Percentiles rank a stretch among this genome's conserved stretches.
phyloP scores from a whole-genome alignment of 2,888 invertebrate genomes.

The Oscheius sp. region DNA sequence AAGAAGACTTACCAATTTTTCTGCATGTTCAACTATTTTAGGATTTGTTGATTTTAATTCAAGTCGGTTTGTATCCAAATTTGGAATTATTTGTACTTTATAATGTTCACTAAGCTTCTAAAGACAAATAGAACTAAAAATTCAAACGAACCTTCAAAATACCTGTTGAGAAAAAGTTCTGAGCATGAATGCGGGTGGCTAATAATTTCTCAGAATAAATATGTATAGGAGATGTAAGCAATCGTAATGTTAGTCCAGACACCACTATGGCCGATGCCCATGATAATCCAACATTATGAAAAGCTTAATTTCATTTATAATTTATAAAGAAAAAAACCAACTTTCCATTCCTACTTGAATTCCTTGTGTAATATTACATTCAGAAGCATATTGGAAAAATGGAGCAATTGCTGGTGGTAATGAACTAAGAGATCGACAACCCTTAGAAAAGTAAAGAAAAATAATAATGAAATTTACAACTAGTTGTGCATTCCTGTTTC shows the following conservation, averaged over 20 bases:
- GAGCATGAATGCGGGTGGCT: constrained; percentile 61
- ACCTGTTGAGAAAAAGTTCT: constrained; percentile 56
- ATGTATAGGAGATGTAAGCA: constrained; percentile 61
- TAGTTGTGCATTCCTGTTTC: not conserved
- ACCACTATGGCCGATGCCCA: constrained; percentile 60
- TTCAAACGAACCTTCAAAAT: constrained; percentile 49
- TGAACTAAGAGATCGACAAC: constrained; percentile 32
- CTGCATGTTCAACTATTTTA: constrained; percentile 29
- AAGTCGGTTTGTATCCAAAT: constrained; percentile 43
- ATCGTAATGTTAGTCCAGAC: constrained; percentile 52
- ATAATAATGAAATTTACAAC: not conserved
- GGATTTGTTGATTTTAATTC: constrained; percentile 50
- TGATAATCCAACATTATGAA: constrained; percentile 55
- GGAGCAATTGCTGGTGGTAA: constrained; percentile 48
- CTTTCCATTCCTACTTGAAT: constrained; percentile 63
- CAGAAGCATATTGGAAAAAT: constrained; percentile 59
- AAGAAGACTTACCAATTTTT: constrained; percentile 38
- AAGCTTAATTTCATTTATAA: constrained; percentile 37
- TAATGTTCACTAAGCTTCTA: constrained; percentile 59
- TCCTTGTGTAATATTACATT: constrained; percentile 61
- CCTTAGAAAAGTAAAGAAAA: no score
- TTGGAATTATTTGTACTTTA: constrained; percentile 50
- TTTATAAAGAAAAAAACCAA: constrained; percentile 15
- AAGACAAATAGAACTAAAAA: constrained; percentile 19
- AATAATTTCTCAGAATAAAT: constrained; percentile 63